Evolutionary conservation across 2,888 invertebrate species (phyloP), one percentile per base, ranked within the genome.

Genomic region (Andrena minutula): DNA sequence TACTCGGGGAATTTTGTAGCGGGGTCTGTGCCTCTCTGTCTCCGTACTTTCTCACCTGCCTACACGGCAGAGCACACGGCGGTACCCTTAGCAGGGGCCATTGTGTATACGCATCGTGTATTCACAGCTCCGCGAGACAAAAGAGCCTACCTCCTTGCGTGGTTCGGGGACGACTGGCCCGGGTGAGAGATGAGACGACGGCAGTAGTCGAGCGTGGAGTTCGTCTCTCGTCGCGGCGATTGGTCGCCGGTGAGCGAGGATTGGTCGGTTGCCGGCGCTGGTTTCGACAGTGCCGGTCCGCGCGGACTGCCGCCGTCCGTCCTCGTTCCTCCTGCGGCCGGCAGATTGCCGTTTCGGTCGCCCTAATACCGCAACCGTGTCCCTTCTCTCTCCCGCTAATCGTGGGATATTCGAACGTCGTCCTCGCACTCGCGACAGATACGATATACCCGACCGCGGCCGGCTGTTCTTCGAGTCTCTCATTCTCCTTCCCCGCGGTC

Each of bases 91-190:
- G 77, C 83, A 79, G 82, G 79, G 83, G 73, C 86, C 87, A 90
- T 90, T 91, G 88, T 91, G 86, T 89, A 85, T 86, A 88, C 88
- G 91, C 89, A 90, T 84, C 85, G 88, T 88, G 90, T 91, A 90
- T 92, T 91, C 89, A 89, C 92, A 89, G 90, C 89, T 91, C 75
- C 81, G 83, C 88, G 89, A 90, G 90, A 93, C 92, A 92, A 93
- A 92, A 93, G 92, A 89, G 86, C 88, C 88, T 85, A 79, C 77
- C 88, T 90, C 88, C 90, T 90, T 90, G 89, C 89, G 90, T 89
- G 92, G 89, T 86, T 91, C 87, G 84, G 83, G 69, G 79, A 85
- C 89, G 89, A 89, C 86, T 85, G 85, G 87, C 79, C 79, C 80
- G 82, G 79, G 77, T 75, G 82, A 80, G 81, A 86, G 82, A 82